Evolutionary conservation across 2,888 invertebrate species (phyloP), one percentile per base, ranked within the genome.

Genomic region (Caenorhabditis afra): DNA sequence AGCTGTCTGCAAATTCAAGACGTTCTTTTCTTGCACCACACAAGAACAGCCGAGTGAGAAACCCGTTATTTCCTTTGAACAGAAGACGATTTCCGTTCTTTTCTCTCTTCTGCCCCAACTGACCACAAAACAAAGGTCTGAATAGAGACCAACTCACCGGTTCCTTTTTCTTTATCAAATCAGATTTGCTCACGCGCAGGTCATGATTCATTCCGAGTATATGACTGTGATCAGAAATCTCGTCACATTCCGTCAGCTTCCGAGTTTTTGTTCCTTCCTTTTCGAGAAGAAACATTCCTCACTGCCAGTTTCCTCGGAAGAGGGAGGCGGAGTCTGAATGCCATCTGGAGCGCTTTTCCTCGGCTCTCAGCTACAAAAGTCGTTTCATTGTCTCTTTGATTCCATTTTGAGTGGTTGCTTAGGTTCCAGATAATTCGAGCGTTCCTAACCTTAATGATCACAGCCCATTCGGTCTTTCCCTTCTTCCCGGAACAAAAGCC

Each of bases 141-240:
- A 71, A 55, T 53, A 37, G 52, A 73, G 58, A 64, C 53, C 73
- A 64, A 50, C 57, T 61, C 37, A 16, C 47, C 62, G 55, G 62
- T 71, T 71, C 53, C 47, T 57, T 57, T 64, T 22, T 55, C 58
- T 64, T 64, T 73, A 73, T 73, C 64, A 73, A 50, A 73, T 64
- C 73, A 73, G 58, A 23, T 64, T 73, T 64, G 64, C 62, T 73
- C 64, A 57, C 50, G 73, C 58, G 64, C 41, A 64, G 64, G 64
- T 64, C 73, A 73, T 73, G 73, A 73, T 50, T 64, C 73, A 73
- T 73, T 62, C 37, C 14, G 35, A 55, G 62, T 64, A 47, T 64
- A 47, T 62, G 45, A 61, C 50, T 65, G 18, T 49, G 71, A 71
- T 49, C 71, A 71, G 18, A 62, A 70, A 70, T 55, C 70, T 11